Evolutionary conservation across 2,113 vertebrate species (phyloP), one percentile per base, ranked within the genome.

Genomic region (Leuciscus idus): DNA sequence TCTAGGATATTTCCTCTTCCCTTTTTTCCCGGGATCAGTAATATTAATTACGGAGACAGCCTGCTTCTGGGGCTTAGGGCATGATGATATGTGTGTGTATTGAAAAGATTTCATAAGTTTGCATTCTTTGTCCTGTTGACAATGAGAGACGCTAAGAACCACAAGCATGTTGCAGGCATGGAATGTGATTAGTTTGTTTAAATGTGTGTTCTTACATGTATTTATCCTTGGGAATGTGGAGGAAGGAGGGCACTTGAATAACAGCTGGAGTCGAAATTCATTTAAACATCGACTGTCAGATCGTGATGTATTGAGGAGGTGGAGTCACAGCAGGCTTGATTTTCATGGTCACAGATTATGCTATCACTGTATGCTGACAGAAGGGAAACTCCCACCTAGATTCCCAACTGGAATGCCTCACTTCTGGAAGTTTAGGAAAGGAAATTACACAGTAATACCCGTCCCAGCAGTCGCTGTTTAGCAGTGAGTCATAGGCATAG

Each of bases 1-100:
- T 76, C 68, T 84, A 55, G 76, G 66, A 85, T 85, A 59, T 85
- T 80, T 74, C 46, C 39, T 66, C 46, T 70, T 70, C 52, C 55
- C 50, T n/a, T 36, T 43, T 46, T 68, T 26, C 73, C 43, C 9
- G n/a, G 36, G 70, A 77, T 64, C 30, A 77, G 81, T 21, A 39
- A 78, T 82, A 72, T 72, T 82, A 82, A 84, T 86, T 74, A 55
- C 28, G 15, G n/a, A 28, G 46, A 43, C 4, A 1, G 48, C 19
- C 48, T 68, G 48, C 64, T 62, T 81, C 36, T 13, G 19, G 59
- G 33, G 61, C 59, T 43, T 5, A 15, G 6, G 12, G 23, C 21
- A 4, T 26, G 81, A 26, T 73, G 80, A 28, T 64, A 8, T 61
- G 33, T 19, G 19, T 81, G 21, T n/a, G 75, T 55, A 77, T 77